Percentiles rank a stretch among this genome's conserved stretches.
phyloP scores from a whole-genome alignment of 1,140 invertebrate species.

The Drosophila kanapiae region DNA sequence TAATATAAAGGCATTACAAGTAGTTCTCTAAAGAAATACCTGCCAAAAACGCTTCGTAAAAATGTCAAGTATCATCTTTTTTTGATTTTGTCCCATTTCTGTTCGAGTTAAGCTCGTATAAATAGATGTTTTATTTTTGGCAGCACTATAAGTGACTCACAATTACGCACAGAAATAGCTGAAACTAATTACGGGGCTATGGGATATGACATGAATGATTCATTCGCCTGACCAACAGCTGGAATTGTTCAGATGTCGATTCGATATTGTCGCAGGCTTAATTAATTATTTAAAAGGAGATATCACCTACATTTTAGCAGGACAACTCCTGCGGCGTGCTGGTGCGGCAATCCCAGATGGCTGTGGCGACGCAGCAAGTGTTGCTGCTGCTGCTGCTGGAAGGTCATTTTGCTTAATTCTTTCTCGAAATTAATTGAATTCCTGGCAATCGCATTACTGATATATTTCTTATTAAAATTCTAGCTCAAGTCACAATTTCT shows the following conservation, averaged over 20 bases:
- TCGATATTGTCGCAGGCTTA: background rate
- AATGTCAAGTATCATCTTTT: too few relatives aligned
- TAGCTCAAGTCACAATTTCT: background rate
- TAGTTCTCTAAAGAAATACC: background rate
- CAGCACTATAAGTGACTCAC: conserved; percentile 42
- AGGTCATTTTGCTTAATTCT: conserved; percentile 54
- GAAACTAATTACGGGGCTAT: background rate
- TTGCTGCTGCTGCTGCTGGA: conserved; percentile 58
- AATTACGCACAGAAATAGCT: conserved; percentile 51
- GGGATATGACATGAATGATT: conserved; percentile 30
- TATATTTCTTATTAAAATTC: background rate
- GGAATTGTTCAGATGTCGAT: background rate
- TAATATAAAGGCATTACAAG: too few relatives aligned
- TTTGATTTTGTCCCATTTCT: conserved; percentile 1
- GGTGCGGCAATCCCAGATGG: conserved; percentile 40
- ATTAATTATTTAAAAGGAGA: background rate
- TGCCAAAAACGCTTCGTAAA: background rate
- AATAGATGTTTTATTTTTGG: conserved; percentile 36
- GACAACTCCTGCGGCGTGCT: conserved; percentile 67
- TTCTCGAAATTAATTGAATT: too few relatives aligned
- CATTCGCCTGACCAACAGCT: conserved; percentile 41
- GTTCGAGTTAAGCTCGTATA: background rate
- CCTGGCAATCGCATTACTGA: too few relatives aligned
- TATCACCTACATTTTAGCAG: conserved; percentile 76
- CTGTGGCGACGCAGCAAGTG: conserved; percentile 35